Conservation (phyloP, 2,888 invertebrate genomes). For the Ametastegia equiseti region DNA sequence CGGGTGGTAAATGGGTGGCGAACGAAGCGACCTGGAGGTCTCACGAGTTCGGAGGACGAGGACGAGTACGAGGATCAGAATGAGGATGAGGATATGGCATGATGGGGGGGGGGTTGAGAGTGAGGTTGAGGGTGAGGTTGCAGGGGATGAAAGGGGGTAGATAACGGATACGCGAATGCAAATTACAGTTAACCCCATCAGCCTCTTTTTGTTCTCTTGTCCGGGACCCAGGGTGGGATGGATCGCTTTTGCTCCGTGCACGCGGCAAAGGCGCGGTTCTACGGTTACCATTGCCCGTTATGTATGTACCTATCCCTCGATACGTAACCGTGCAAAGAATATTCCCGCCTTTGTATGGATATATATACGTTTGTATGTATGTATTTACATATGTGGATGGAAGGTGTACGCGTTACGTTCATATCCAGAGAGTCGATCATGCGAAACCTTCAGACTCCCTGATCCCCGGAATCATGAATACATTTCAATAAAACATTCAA, state of each 20-base stretch:
- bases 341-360: neutral
- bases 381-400: neutral
- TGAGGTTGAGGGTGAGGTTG: neutral
- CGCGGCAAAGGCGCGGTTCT: conserved; percentile 29
- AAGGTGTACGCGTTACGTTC: too few relatives aligned
- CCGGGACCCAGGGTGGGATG: conserved; percentile 31
- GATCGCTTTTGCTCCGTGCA: conserved; percentile 46
- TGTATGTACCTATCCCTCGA: neutral
- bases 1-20: conserved; percentile 49
- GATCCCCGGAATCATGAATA: neutral
- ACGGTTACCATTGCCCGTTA: conserved; percentile 15
- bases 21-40: conserved; percentile 42
- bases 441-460: neutral
- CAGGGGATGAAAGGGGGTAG: conserved; percentile 35
- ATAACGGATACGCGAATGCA: conserved; percentile 60
- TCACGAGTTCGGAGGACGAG: conserved; percentile 28
- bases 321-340: conserved; percentile 5
- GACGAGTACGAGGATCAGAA: conserved; percentile 8
- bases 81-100: neutral
- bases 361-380: neutral
- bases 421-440: neutral
- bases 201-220: conserved; percentile 61
- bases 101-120: neutral
- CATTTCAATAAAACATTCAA: neutral
- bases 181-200: conserved; percentile 63